Evolutionary conservation across 2,797 vertebrate genomes (phyloP), one percentile per base, ranked within the genome.

Genomic region (Mus minutoides): DNA sequence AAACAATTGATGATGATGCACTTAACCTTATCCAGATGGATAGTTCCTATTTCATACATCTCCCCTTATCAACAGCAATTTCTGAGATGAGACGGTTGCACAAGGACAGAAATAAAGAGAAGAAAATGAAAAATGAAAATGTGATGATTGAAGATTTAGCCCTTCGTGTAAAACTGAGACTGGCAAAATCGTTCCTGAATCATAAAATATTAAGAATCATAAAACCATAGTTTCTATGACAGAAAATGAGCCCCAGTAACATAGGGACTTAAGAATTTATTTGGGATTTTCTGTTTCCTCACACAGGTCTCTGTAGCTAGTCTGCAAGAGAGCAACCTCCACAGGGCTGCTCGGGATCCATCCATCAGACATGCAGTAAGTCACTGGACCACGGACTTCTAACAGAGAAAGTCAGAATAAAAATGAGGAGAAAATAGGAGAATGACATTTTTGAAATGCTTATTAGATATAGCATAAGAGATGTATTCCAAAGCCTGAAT

Each of bases 391-490:
- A 31, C 12, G 14, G 29, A 29, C 80, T 94, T 91, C 91, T 92
- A 76, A 60, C 26, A 89, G 37, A 90, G 46, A 64, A 17, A 79
- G 43, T 78, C 80, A 64, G 69, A 96, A 97, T 52, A 92, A 87
- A 95, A 87, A 86, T 76, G 43, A 89, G 77, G 5, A 75, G 77
- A 76, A 90, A 83, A 64, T 21, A 67, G 46, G 24, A 96, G 19
- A 95, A 95, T 60, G 29, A 13, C 58, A 76, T 79, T 93, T 86
- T 91, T 13, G 0, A 96, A 96, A 97, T 92, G 88, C 75, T 96
- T 94, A 91, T 93, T 96, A 96, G n/a, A 85, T 87, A n/a, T 71
- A 26, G 90, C 85, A 95, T 95, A 78, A 91, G 92, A 94, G 91
- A 93, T 91, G 37, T 93, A 95, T 94, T 95, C 76, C 84, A 90